Conservation (phyloP, 2,113 vertebrate species). For the Tamias sibiricus region DNA sequence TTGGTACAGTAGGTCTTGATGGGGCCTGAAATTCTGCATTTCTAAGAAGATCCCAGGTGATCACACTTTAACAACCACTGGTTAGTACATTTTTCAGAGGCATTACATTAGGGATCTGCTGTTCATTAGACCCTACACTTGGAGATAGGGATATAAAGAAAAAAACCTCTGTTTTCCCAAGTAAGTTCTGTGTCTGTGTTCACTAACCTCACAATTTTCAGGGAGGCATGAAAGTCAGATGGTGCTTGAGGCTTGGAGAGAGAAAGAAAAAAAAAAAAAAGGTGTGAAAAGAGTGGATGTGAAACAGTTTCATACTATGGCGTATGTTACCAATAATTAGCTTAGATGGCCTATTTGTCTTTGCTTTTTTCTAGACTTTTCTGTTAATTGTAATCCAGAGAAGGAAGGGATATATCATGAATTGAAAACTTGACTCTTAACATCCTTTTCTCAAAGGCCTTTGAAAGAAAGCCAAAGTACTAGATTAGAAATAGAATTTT, state of each 20-base stretch:
- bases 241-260: not conserved
- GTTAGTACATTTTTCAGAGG: not conserved
- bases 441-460: constrained; percentile 31
- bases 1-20: not conserved
- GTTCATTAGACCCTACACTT: not conserved
- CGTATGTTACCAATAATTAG: not conserved
- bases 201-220: not conserved
- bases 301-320: not conserved
- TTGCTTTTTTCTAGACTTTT: not conserved
- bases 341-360: not conserved
- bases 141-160: not conserved
- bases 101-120: constrained; percentile 19
- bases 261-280: not conserved
- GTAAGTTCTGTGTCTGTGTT: not conserved
- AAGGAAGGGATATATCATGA: not conserved
- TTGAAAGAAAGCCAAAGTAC: constrained; percentile 30
- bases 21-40: constrained; percentile 2
- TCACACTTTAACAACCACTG: not conserved
- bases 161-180: constrained; percentile 1
- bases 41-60: not conserved
- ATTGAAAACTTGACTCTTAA: not conserved
- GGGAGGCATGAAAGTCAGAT: not conserved
- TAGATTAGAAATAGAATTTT: constrained; percentile 54
- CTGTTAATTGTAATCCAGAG: constrained; percentile 7
- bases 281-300: not conserved